Base-by-base conservation (phyloP, 2,888 invertebrate species). In the Drosophila borborema region DNA sequence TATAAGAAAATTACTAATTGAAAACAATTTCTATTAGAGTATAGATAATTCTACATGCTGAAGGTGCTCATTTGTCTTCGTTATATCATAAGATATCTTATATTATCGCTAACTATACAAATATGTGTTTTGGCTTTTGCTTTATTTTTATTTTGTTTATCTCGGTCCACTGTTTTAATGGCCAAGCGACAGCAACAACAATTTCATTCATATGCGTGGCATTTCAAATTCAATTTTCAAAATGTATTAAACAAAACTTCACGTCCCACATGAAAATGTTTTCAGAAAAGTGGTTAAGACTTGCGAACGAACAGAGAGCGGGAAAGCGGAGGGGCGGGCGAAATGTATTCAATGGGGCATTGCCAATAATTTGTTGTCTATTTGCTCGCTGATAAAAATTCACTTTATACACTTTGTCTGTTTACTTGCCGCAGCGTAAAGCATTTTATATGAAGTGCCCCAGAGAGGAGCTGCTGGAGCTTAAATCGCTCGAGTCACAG, bases 361-460 rank as follows among this genome's bases (percentile, higher is more conserved):
- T 86, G 81, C 73, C 73, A 86, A 89, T 76, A 86, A 76, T 71
- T 78, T 78, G 75, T 82, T 84, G 81, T 83, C 81, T 84, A 89
- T 89, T 84, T 89, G 80, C 86, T 80, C 66, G 76, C 78, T 83
- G 86, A 89, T 89, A 89, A 89, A 86, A 89, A 85, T 81, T 86
- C 79, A 83, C 86, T 84, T 80, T 64, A 80, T 88, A 73, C 89
- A 70, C 69, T 80, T 88, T 82, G 64, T 69, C 74, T 82, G 71
- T 72, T 77, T 82, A 76, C 77, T 82, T 80, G 67, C 70, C 54
- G 65, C 56, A 71, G 67, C 67, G 59, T 48, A 48, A 55, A 59
- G 59, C 64, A 70, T 54, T 51, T 53, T 56, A 61, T 38, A 46
- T 36, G 58, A 58, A 66, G 54, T 63, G 46, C 74, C 61, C 68